phyloP scores from a whole-genome alignment of 2,797 vertebrate species.

The Tenualosa ilisha region DNA sequence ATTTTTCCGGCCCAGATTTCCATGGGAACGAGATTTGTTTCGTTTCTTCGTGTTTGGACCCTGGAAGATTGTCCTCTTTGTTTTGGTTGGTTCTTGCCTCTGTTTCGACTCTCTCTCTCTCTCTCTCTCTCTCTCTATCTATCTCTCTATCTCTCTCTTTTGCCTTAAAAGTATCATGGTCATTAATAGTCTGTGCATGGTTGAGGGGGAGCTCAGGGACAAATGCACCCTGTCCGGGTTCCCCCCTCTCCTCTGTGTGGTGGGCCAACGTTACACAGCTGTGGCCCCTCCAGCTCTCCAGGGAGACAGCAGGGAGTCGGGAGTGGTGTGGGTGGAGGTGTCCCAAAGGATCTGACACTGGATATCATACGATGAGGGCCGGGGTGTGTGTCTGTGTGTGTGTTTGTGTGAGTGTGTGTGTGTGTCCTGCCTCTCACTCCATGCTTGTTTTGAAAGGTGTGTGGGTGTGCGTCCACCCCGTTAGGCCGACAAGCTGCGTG shows the following conservation, averaged over 20 bases:
- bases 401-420: neutral
- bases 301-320: conserved; percentile 9
- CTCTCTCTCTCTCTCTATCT: conserved; percentile 3
- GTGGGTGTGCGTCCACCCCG: neutral
- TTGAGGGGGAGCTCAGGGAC: conserved; percentile 52
- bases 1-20: conserved; percentile 33
- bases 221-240: conserved; percentile 61
- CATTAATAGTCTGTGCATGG: conserved; percentile 67
- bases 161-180: conserved; percentile 50
- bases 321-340: neutral
- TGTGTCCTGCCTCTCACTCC: neutral
- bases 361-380: neutral
- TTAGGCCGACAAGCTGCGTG: neutral
- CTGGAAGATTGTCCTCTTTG: neutral
- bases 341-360: neutral
- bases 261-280: conserved; percentile 39
- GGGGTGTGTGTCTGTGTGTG: neutral
- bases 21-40: neutral
- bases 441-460: neutral
- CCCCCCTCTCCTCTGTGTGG: conserved; percentile 27
- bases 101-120: neutral
- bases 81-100: neutral
- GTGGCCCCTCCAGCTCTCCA: neutral
- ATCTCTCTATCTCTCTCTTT: neutral
- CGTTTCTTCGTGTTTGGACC: neutral